These are phyloP conservation scores for Hipposideros larvatus DNA, from an alignment of 2,797 vertebrate genomes.

Conservation along the genomic window DNA sequence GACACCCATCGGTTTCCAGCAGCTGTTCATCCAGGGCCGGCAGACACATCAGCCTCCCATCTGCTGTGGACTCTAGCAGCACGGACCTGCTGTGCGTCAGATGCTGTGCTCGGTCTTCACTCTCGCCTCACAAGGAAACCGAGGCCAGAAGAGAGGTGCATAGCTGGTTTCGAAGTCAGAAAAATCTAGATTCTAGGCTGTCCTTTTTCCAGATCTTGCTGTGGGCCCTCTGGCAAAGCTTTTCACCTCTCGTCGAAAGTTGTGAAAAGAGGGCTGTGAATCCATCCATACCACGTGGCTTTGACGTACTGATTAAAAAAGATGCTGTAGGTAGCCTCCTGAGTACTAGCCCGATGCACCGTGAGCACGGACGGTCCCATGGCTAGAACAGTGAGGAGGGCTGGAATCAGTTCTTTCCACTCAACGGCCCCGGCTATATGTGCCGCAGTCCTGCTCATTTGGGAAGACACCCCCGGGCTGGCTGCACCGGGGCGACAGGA, in stretches of 20 bases:
- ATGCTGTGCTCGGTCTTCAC: too few relatives aligned
- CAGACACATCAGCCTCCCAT: accelerated
- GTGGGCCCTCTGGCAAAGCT: not conserved
- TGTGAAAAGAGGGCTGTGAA: not conserved
- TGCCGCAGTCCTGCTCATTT: not conserved
- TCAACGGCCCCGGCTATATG: too few relatives aligned
- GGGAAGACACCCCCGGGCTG: not conserved
- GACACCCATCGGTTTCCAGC: not conserved
- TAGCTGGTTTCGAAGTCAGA: not conserved
- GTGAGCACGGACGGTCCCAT: not conserved
- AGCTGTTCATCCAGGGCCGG: not conserved
- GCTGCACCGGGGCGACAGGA: not conserved
- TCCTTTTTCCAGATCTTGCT: not conserved
- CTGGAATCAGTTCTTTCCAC: too few relatives aligned
- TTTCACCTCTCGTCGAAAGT: not conserved
- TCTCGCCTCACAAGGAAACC: not conserved
- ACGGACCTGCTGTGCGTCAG: accelerated
- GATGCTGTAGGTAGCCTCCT: too few relatives aligned
- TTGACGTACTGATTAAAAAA: not conserved
- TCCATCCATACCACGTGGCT: not conserved
- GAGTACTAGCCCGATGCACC: not conserved
- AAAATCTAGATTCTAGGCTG: not conserved
- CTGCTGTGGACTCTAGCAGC: not conserved
- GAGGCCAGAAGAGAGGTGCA: not conserved
- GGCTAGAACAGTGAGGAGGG: not conserved